Conservation (phyloP, 2,888 invertebrate species). For the Agrochola litura region DNA sequence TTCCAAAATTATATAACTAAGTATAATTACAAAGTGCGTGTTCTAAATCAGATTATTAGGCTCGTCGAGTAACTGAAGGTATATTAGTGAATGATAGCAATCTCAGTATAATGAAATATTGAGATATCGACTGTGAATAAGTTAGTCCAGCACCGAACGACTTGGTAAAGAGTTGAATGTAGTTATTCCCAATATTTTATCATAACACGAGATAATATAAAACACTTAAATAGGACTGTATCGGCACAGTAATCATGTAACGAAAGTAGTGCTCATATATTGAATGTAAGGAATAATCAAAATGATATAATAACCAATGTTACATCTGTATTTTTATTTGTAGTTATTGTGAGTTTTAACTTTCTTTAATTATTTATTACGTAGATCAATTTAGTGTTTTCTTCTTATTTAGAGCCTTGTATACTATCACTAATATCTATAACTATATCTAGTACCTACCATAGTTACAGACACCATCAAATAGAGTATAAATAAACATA, state of each 20-base stretch:
- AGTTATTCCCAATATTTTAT: slow-evolving; percentile 59
- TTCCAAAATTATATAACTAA: slow-evolving; percentile 57
- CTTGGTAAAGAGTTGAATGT: slow-evolving; percentile 57
- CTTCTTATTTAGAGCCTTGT: slow-evolving; percentile 14
- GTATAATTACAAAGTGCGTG: slow-evolving; percentile 48
- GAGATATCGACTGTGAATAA: slow-evolving; percentile 49
- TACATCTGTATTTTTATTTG: slow-evolving; percentile 47
- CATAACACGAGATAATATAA: slow-evolving; percentile 58
- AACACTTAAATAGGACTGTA: slow-evolving; percentile 69
- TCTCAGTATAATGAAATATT: slow-evolving; percentile 51
- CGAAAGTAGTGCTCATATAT: slow-evolving; percentile 67
- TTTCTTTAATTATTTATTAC: slow-evolving; percentile 18
- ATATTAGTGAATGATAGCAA: slow-evolving; percentile 41
- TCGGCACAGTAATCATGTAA: slow-evolving; percentile 69
- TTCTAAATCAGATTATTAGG: slow-evolving; percentile 52
- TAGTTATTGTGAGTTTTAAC: slow-evolving; percentile 40
- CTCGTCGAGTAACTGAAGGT: slow-evolving; percentile 35
- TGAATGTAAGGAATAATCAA: slow-evolving; percentile 61
- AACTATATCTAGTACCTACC: neutral
- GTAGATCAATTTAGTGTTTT: slow-evolving; percentile 4
- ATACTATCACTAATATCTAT: slow-evolving; percentile 1
- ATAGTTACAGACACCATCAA: neutral
- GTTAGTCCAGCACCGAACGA: slow-evolving; percentile 49
- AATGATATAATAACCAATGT: slow-evolving; percentile 54
- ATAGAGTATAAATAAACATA: slow-evolving; percentile 7